Evolutionary conservation across 1,140 invertebrate species (phyloP).

Genomic region (Drosophila hydei): DNA sequence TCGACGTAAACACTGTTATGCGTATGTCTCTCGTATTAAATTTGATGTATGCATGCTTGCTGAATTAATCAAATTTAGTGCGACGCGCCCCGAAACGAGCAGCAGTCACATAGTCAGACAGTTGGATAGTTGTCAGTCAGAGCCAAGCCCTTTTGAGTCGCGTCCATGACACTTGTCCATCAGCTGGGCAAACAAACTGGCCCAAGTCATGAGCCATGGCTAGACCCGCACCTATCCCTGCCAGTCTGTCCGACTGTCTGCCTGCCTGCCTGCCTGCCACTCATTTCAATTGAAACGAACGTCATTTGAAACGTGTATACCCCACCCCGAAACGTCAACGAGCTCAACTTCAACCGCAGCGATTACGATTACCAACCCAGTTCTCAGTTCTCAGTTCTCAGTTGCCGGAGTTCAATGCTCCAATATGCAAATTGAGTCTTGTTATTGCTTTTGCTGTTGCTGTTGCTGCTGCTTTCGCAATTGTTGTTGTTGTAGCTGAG

Average conservation of each 20-base stretch:
- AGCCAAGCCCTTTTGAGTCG: conserved; percentile 65
- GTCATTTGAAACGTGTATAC: conserved; percentile 73
- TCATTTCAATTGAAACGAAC: conserved; percentile 45
- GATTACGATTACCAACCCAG: conserved; percentile 48
- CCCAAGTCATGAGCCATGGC: conserved; percentile 13
- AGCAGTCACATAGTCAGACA: neutral
- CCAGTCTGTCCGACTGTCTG: neutral
- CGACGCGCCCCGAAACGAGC: conserved; percentile 51
- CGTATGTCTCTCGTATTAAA: conserved; percentile 31
- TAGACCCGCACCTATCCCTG: neutral
- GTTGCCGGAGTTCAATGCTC: conserved; percentile 68
- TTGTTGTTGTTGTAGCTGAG: conserved; percentile 23
- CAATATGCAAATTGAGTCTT: conserved; percentile 76
- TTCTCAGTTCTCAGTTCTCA: conserved; percentile 20
- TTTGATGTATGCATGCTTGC: conserved; percentile 41
- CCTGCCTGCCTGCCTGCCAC: neutral
- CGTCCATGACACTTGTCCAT: conserved; percentile 78
- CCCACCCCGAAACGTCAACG: conserved; percentile 37
- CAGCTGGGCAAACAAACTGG: conserved; percentile 65
- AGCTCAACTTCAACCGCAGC: conserved; percentile 36
- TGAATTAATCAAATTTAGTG: conserved; percentile 76
- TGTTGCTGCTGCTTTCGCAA: neutral
- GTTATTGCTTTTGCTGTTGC: conserved; percentile 31
- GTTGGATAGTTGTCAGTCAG: conserved; percentile 1
- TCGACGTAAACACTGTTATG: conserved; percentile 1